Conservation (phyloP, 2,113 vertebrate genomes). For the Scytalopus superciliaris region DNA sequence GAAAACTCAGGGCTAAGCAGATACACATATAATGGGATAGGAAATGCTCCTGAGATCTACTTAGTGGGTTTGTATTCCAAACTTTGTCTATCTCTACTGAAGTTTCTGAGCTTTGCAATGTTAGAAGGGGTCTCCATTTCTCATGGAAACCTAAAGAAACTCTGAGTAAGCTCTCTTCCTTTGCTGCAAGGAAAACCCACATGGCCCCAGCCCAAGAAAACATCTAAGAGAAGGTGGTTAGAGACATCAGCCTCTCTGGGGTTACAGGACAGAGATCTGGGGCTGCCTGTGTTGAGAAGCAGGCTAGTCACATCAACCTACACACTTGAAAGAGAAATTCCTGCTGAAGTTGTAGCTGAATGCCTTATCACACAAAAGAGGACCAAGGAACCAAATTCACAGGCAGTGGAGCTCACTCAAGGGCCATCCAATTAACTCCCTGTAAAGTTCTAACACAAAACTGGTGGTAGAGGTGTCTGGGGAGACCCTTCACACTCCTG, state of each 20-base stretch:
- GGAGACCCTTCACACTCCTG: neutral
- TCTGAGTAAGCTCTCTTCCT: neutral
- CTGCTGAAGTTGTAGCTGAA: neutral
- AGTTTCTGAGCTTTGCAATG: neutral
- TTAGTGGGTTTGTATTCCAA: neutral
- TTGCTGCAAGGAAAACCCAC: neutral
- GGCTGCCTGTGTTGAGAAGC: neutral
- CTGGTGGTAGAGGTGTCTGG: accelerated
- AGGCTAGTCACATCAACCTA: neutral
- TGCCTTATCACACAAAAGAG: neutral
- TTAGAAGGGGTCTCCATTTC: neutral
- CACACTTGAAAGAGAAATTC: neutral
- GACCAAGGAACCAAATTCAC: neutral
- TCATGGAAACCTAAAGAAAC: neutral
- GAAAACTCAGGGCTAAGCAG: neutral
- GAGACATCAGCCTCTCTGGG: neutral
- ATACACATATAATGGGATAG: neutral
- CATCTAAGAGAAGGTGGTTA: neutral
- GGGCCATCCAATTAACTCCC: neutral
- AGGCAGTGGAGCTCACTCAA: neutral
- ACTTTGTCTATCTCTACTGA: neutral
- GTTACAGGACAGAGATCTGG: neutral
- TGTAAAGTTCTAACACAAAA: neutral
- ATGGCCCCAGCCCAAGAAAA: accelerated
- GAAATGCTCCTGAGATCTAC: neutral